Evolutionary conservation across 2,888 invertebrate genomes (phyloP).

Genomic region (Catocala fraxini): DNA sequence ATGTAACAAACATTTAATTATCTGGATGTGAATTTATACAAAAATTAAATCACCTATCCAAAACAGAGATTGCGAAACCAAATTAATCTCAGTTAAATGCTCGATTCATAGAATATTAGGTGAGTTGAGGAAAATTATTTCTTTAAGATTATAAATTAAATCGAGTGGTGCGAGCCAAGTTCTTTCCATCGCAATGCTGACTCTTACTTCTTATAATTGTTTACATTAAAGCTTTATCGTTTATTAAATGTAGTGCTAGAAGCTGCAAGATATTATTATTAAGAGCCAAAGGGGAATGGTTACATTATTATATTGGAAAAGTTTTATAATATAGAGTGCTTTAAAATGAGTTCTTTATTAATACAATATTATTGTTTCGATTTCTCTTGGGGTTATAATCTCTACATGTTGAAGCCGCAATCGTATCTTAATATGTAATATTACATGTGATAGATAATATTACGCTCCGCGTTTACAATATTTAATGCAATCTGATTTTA

Average conservation of each 20-base stretch:
- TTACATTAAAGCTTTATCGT: constrained; percentile 20
- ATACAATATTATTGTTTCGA: no score
- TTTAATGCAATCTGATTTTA: no score
- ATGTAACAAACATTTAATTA: constrained; percentile 39
- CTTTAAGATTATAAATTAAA: constrained; percentile 39
- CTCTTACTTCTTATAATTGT: constrained; percentile 22
- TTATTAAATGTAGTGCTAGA: constrained; percentile 1
- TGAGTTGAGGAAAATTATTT: constrained; percentile 34
- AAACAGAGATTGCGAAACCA: constrained; percentile 32
- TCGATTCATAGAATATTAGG: constrained; percentile 36
- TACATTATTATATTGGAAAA: constrained; percentile 24
- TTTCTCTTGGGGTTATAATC: no score
- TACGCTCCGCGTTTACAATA: no score
- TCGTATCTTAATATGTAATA: no score
- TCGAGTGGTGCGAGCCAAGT: constrained; percentile 30
- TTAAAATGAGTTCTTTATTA: no score
- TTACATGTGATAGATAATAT: no score
- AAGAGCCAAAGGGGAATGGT: background rate
- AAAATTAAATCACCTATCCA: constrained; percentile 38
- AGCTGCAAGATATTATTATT: background rate
- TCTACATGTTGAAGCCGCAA: no score
- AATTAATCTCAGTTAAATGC: constrained; percentile 39
- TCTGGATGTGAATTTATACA: constrained; percentile 30
- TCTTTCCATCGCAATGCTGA: constrained; percentile 21
- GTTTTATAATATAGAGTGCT: no score